phyloP scores from a whole-genome alignment of 1,140 invertebrate genomes.

The Apolygus lucorum region DNA sequence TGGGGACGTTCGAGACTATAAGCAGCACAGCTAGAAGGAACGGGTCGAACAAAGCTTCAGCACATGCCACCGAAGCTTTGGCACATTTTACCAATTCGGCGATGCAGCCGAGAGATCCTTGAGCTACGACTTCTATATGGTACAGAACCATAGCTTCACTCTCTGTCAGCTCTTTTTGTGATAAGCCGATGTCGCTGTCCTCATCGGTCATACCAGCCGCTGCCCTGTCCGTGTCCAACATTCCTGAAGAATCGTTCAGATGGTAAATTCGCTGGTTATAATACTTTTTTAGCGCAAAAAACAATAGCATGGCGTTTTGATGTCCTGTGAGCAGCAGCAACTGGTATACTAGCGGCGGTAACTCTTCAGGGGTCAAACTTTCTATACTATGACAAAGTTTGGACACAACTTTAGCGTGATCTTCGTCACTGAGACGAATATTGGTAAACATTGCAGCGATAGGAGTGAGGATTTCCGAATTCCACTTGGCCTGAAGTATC shows the following conservation, averaged over 20 bases:
- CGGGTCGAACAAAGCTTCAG: conserved; percentile 46
- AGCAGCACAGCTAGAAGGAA: conserved; percentile 47
- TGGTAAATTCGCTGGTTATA: conserved; percentile 38
- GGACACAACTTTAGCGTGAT: conserved; percentile 40
- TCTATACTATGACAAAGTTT: conserved; percentile 39
- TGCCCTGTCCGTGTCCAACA: conserved; percentile 12
- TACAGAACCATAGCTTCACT: conserved; percentile 48
- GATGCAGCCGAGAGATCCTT: conserved; percentile 42
- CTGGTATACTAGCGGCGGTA: conserved; percentile 46
- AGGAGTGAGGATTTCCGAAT: conserved; percentile 38
- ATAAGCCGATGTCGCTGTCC: conserved; percentile 9
- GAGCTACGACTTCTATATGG: conserved; percentile 45
- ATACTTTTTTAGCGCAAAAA: conserved; percentile 40
- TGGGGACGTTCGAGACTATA: conserved; percentile 40
- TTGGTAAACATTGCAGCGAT: conserved; percentile 46
- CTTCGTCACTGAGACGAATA: conserved; percentile 38
- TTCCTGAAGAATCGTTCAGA: conserved; percentile 22
- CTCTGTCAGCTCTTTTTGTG: conserved; percentile 28
- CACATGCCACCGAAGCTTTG: conserved; percentile 42
- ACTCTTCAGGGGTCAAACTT: conserved; percentile 36
- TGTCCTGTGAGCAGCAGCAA: conserved; percentile 40
- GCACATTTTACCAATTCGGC: conserved; percentile 45
- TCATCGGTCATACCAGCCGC: neutral
- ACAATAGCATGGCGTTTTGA: conserved; percentile 37
- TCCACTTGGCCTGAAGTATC: conserved; percentile 40